Conservation (phyloP, 2,113 vertebrate genomes). For the Candoia aspera region DNA sequence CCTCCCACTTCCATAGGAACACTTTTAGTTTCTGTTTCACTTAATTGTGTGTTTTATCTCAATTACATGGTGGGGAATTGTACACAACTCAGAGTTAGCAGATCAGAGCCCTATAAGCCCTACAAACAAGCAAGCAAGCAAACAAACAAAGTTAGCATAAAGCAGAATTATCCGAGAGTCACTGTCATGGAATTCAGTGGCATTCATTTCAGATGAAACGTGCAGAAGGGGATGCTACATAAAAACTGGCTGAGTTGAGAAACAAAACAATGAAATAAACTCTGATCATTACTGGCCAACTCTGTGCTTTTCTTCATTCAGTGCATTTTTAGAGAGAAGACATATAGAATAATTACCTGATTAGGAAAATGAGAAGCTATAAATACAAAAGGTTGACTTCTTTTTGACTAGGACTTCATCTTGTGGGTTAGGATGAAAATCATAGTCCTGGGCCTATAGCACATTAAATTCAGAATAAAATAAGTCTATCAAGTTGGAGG, state of each 20-base stretch:
- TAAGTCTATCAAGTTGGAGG: background rate
- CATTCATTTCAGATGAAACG: background rate
- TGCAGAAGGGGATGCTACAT: background rate
- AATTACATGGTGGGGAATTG: background rate
- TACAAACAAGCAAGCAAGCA: background rate
- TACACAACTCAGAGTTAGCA: background rate
- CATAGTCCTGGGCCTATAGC: background rate
- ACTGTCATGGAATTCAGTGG: background rate
- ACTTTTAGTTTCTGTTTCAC: background rate
- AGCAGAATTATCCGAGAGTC: background rate
- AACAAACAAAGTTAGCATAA: background rate
- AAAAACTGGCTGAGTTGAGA: background rate
- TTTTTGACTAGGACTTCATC: background rate
- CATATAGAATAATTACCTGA: constrained; percentile 31
- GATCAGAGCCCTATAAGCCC: background rate
- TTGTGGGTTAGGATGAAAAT: background rate
- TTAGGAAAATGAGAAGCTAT: constrained; percentile 30
- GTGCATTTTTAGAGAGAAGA: constrained; percentile 2
- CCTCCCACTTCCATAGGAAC: background rate
- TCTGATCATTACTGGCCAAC: constrained; percentile 22
- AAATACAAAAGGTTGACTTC: constrained; percentile 23
- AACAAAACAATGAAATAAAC: background rate
- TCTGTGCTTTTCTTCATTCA: constrained; percentile 39
- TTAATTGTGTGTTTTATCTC: background rate
- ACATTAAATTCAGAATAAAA: background rate